Conservation (phyloP, 2,888 invertebrate species). For the Thymelicus sylvestris region DNA sequence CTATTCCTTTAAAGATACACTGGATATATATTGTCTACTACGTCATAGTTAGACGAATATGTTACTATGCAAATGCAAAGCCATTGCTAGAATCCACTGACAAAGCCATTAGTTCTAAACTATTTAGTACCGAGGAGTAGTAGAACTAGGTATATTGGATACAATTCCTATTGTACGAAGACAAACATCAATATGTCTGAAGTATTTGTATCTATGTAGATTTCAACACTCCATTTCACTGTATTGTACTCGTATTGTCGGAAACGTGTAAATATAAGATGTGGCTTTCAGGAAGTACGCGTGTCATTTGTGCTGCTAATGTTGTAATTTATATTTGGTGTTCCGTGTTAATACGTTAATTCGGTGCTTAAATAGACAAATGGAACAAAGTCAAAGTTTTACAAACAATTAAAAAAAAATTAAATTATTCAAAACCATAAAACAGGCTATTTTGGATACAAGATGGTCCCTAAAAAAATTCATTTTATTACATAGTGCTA, state of each 20-base stretch:
- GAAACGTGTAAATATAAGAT: conserved; percentile 8
- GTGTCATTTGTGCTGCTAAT: too few relatives aligned
- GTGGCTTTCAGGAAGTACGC: neutral
- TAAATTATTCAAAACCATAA: too few relatives aligned
- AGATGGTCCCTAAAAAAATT: too few relatives aligned
- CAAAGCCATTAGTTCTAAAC: conserved; percentile 9
- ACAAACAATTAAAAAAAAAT: too few relatives aligned
- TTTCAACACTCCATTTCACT: neutral
- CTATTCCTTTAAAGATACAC: neutral
- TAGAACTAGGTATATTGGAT: conserved; percentile 14
- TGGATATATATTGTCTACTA: neutral
- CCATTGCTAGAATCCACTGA: conserved; percentile 17
- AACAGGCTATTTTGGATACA: too few relatives aligned
- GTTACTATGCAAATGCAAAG: conserved; percentile 18
- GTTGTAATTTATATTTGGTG: too few relatives aligned
- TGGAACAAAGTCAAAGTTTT: too few relatives aligned
- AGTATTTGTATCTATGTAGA: neutral
- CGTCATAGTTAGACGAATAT: conserved; percentile 1
- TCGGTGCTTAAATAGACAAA: too few relatives aligned
- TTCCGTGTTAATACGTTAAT: too few relatives aligned
- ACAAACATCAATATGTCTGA: conserved; percentile 12
- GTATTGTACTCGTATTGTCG: neutral
- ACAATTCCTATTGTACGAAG: neutral
- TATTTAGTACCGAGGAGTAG: conserved; percentile 4
- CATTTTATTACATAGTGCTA: too few relatives aligned